Evolutionary conservation across 2,797 vertebrate species (phyloP), one percentile per base, ranked within the genome.

Genomic region (Rhodeus uyekii): DNA sequence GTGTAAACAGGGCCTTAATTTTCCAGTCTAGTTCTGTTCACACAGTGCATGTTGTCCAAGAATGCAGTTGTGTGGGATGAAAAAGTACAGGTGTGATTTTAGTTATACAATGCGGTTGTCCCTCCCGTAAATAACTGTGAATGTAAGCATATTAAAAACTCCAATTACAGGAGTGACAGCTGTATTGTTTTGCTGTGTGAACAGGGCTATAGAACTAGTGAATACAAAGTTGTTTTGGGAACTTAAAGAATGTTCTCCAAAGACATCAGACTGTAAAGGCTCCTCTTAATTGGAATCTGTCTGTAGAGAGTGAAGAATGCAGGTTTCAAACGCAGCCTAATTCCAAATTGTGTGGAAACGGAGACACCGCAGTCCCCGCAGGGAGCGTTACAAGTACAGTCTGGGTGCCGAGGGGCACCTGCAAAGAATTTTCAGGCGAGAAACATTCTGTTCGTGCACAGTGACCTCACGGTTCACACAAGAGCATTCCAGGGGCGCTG

Each of bases 391-490:
- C 84, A 79, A 29, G 67, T 86, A 88, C 89, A 83, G 82, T 81
- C 79, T 68, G 83, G 22, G 76, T 76, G 87, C 84, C 85, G 53
- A 69, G 83, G 88, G 80, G 80, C 89, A 92, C 90, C 91, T 92
- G 89, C 86, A 86, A 80, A 86, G 79, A 89, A 91, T 91, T 91
- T 89, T 86, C 84, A 84, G 76, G 76, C 83, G 64, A 82, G 44
- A 88, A 88, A 81, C 78, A 91, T 91, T 92, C 88, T 83, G 88
- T 61, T 14, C 81, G 84, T 90, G 74, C 22, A 12, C 85, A 48
- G 73, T 88, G 88, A 91, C 88, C 89, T 85, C 80, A 78, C 76
- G 8, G 88, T 86, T 89, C 90, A 87, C 84, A 87, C 90, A 88
- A 83, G 48, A 89, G 88, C 92, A 91, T 91, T 92, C 91, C 89